These are phyloP conservation scores for Seriola quinqueradiata DNA, from an alignment of 2,113 vertebrate genomes.

Conservation along the genomic window DNA sequence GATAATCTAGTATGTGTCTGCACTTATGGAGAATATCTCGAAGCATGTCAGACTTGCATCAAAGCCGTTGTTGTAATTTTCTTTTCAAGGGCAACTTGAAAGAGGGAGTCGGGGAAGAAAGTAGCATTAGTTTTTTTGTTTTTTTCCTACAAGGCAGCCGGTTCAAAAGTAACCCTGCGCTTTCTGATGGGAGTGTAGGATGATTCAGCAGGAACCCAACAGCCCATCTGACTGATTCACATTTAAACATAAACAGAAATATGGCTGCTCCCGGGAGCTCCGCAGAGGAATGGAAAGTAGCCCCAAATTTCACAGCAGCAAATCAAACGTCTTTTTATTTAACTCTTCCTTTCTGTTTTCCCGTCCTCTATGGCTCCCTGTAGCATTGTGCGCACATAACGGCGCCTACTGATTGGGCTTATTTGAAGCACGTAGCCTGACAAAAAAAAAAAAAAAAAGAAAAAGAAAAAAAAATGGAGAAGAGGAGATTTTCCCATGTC, in stretches of 20 bases:
- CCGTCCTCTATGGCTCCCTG: slow-evolving; percentile 32
- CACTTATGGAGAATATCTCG: slow-evolving; percentile 58
- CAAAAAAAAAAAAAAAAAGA: slow-evolving; percentile 9
- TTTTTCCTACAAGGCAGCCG: slow-evolving; percentile 55
- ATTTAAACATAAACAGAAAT: slow-evolving; percentile 72
- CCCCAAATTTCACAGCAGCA: slow-evolving; percentile 62
- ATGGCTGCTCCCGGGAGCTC: slow-evolving; percentile 59
- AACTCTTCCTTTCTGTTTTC: slow-evolving; percentile 55
- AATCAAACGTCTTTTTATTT: slow-evolving; percentile 71
- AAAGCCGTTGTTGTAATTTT: slow-evolving; percentile 71
- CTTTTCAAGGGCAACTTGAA: slow-evolving; percentile 77
- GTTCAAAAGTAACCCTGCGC: slow-evolving; percentile 58
- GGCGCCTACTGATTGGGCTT: slow-evolving; percentile 67
- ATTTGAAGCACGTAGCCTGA: slow-evolving; percentile 61
- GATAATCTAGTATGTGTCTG: slow-evolving; percentile 64
- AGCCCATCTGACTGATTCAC: slow-evolving; percentile 72
- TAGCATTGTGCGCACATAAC: slow-evolving; percentile 55
- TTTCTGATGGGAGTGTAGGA: slow-evolving; percentile 51
- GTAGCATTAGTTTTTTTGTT: slow-evolving; percentile 61
- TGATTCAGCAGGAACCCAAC: slow-evolving; percentile 73
- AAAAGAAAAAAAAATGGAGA: slow-evolving; percentile 34
- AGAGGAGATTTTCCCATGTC: slow-evolving; percentile 69
- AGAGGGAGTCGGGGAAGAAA: slow-evolving; percentile 59
- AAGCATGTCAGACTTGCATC: slow-evolving; percentile 66
- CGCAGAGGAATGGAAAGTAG: slow-evolving; percentile 59